Evolutionary conservation across 2,797 vertebrate species (phyloP), one percentile per base, ranked within the genome.

Genomic region (Poeciliopsis gracilis): DNA sequence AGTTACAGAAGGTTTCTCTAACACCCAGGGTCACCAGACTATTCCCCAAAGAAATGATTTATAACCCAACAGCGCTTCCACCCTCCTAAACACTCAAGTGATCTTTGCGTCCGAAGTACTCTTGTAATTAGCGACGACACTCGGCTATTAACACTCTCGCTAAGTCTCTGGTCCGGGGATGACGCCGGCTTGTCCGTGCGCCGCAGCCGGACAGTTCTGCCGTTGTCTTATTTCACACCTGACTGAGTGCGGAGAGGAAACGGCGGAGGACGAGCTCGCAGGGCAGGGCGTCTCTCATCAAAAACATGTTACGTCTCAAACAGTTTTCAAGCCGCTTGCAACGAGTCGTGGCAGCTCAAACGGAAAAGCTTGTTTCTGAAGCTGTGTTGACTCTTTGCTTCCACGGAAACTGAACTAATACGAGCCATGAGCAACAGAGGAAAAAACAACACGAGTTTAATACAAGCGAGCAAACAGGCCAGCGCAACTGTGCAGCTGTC

Each of bases 381-480:
- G 76, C 28, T 69, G 51, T 85, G 78, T 85, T 84, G 75, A 88
- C 79, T 83, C 73, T 82, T 76, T 80, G 76, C 78, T 78, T 77
- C 77, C 88, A 73, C 46, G 36, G 76, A 53, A 78, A 80, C 30
- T 61, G 72, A 87, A 55, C 55, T 77, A 80, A 79, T 79, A 81
- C 76, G 87, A 89, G 33, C 13, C 20, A 0, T 0, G 53, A 81
- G 46, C n/a, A 55, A 86, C 79, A 30, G 28, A 30, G 33, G 69
- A 45, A 77, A 59, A 81, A 72, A 72, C 72, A 84, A 72, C 57
- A 53, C 16, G 20, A 82, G 45, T 11, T 10, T 51, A 85, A 87
- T 85, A 78, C 78, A 77, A 78, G 75, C 36, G 53, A 16, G 69
- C 73, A 81, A 73, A 80, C 72, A 78, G 73, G 72, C 38, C 38